Percentiles rank a stretch among this genome's conserved stretches.
Evolutionary conservation across 23 tunicate species (phyloP).

Genomic region (Botrylloides violaceus): DNA sequence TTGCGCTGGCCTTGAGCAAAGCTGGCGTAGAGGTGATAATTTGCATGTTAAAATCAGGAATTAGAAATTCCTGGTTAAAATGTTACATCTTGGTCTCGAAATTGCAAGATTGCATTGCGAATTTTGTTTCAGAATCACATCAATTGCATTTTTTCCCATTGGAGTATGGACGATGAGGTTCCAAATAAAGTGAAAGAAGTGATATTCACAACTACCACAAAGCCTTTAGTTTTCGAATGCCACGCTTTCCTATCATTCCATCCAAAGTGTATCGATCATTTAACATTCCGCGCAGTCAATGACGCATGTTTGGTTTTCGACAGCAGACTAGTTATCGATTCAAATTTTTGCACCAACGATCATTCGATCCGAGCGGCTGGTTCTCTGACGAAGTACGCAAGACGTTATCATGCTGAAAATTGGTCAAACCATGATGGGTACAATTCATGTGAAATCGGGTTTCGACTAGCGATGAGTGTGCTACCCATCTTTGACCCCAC

Average conservation of each 20-base stretch:
- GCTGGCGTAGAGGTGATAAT: constrained; percentile 56
- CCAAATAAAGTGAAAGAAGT: background rate
- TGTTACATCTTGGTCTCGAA: too few relatives aligned
- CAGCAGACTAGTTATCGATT: constrained; percentile 78
- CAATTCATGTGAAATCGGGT: constrained; percentile 94
- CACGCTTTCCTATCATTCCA: constrained; percentile 57
- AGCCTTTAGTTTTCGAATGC: constrained; percentile 54
- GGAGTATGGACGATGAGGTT: constrained; percentile 1
- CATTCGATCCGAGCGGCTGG: constrained; percentile 84
- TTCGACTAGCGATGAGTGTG: constrained; percentile 73
- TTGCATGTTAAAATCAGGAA: too few relatives aligned
- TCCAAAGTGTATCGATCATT: constrained; percentile 62
- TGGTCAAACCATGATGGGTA: constrained; percentile 25
- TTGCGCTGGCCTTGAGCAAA: constrained; percentile 15
- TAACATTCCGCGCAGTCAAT: constrained; percentile 61
- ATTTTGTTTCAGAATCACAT: constrained; percentile 19
- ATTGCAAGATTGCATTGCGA: too few relatives aligned
- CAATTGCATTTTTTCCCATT: constrained; percentile 11
- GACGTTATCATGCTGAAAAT: constrained; percentile 84
- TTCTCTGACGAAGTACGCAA: constrained; percentile 80
- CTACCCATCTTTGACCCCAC: constrained; percentile 90
- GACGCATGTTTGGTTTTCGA: constrained; percentile 92
- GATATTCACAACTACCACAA: constrained; percentile 53
- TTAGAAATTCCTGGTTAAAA: too few relatives aligned
- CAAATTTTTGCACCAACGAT: constrained; percentile 75